These are phyloP conservation scores for Himalopsyche anomala DNA, from an alignment of 2,888 invertebrate genomes.

Conservation along the genomic window DNA sequence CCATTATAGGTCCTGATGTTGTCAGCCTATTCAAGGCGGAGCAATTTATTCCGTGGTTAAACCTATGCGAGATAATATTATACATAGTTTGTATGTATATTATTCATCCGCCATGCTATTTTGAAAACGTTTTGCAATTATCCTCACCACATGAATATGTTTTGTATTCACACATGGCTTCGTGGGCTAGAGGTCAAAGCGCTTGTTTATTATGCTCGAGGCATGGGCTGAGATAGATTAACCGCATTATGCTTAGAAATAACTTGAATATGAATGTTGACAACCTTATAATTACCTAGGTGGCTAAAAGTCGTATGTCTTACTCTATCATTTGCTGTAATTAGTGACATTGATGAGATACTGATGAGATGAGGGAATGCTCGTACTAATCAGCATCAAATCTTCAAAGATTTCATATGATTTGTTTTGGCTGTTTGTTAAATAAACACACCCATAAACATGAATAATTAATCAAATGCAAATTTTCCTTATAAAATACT, in stretches of 20 bases:
- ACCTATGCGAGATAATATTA: neutral
- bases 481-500: too few relatives aligned
- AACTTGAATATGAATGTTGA: slow-evolving; percentile 4
- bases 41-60: slow-evolving; percentile 11
- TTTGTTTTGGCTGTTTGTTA: too few relatives aligned
- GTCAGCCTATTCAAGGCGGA: slow-evolving; percentile 6
- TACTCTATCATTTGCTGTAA: too few relatives aligned
- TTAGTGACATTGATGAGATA: too few relatives aligned
- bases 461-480: too few relatives aligned
- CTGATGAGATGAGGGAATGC: too few relatives aligned
- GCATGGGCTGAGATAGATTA: slow-evolving; percentile 5
- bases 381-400: too few relatives aligned
- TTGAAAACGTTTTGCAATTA: slow-evolving; percentile 34
- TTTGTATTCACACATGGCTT: slow-evolving; percentile 11
- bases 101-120: slow-evolving; percentile 14
- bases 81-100: slow-evolving; percentile 15
- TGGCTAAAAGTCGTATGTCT: too few relatives aligned
- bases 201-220: slow-evolving; percentile 27
- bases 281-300: too few relatives aligned
- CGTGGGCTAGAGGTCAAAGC: slow-evolving; percentile 22
- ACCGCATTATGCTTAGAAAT: neutral
- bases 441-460: too few relatives aligned
- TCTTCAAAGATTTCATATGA: too few relatives aligned
- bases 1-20: neutral
- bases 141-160: slow-evolving; percentile 31